phyloP scores from a whole-genome alignment of 2,888 invertebrate species.

The Candidula unifasciata region DNA sequence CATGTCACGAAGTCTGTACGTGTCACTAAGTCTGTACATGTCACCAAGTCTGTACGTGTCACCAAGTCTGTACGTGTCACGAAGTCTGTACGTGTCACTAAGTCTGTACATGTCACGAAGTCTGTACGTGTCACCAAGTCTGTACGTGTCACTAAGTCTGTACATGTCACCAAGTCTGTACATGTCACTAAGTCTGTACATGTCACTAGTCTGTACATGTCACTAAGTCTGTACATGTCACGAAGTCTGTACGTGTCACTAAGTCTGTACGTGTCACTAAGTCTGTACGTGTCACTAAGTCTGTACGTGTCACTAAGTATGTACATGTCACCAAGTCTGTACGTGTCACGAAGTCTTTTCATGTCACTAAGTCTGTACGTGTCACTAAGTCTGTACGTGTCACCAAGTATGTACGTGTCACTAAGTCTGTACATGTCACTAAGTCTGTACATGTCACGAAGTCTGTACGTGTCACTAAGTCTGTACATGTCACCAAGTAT shows the following conservation, averaged over 20 bases:
- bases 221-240: background rate
- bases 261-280: background rate
- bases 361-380: conserved; percentile 11
- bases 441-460: background rate
- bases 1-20: too few relatives aligned
- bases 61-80: too few relatives aligned
- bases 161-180: too few relatives aligned
- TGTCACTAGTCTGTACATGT: background rate
- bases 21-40: too few relatives aligned
- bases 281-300: background rate
- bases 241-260: background rate
- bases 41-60: too few relatives aligned
- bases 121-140: background rate
- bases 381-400: background rate
- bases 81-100: too few relatives aligned
- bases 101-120: too few relatives aligned
- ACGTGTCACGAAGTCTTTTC: background rate
- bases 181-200: too few relatives aligned
- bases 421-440: background rate
- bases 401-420: background rate
- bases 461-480: background rate
- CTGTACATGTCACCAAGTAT: too few relatives aligned
- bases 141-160: background rate
- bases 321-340: background rate
- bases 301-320: background rate